phyloP scores from a whole-genome alignment of 2,888 invertebrate species.

The Chrysotoxum bicinctum region DNA sequence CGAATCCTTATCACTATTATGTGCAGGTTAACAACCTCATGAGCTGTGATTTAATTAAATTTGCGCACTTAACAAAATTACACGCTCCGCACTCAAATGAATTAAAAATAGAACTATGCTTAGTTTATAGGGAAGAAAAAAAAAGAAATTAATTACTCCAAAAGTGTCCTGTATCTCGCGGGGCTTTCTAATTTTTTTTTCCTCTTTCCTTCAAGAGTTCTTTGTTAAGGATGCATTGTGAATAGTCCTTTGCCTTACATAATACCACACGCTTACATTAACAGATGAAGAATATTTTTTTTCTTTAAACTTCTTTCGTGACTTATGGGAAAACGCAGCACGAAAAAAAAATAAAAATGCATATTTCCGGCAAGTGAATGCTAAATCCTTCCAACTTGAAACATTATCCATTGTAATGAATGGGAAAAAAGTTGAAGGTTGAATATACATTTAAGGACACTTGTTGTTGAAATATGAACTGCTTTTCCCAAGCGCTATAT shows the following conservation, averaged over 20 bases:
- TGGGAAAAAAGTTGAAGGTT: slow-evolving; percentile 45
- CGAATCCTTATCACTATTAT: background rate
- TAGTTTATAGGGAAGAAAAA: background rate
- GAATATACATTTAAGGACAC: slow-evolving; percentile 45
- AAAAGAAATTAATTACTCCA: slow-evolving; percentile 17
- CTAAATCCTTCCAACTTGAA: slow-evolving; percentile 4
- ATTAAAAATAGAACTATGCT: slow-evolving; percentile 3
- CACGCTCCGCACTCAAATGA: background rate
- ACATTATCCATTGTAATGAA: slow-evolving; percentile 12
- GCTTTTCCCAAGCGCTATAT: background rate
- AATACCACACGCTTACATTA: background rate
- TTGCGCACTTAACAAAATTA: slow-evolving; percentile 1
- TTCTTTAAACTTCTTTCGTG: background rate
- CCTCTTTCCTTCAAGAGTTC: background rate
- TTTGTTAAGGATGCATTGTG: slow-evolving; percentile 9
- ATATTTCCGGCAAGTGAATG: slow-evolving; percentile 17
- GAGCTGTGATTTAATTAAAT: slow-evolving; percentile 1
- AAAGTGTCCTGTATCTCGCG: slow-evolving; percentile 22
- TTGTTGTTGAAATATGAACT: slow-evolving; percentile 43
- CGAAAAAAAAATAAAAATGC: background rate
- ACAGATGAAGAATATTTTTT: background rate
- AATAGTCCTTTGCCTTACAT: background rate
- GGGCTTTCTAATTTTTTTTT: background rate
- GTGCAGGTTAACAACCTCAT: background rate
- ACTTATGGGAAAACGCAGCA: background rate